These are phyloP conservation scores for Acleris laterana DNA, from an alignment of 2,888 invertebrate genomes.

Conservation along the genomic window DNA sequence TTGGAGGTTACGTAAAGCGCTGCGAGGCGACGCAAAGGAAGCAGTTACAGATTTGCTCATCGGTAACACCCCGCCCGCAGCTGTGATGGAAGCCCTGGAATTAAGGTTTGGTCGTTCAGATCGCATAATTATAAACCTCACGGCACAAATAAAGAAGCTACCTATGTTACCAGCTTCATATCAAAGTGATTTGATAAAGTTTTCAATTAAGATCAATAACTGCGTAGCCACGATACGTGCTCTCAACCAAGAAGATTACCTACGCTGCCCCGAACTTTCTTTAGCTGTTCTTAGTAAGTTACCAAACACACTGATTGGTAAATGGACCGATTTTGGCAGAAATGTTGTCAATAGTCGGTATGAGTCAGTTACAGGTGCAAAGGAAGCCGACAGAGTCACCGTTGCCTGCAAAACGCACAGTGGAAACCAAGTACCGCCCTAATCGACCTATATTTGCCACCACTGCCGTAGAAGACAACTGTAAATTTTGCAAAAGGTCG, in stretches of 20 bases:
- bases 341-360: slow-evolving; percentile 25
- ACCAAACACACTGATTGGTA: slow-evolving; percentile 34
- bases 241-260: slow-evolving; percentile 22
- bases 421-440: slow-evolving; percentile 9
- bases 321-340: slow-evolving; percentile 39
- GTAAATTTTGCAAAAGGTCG: slow-evolving; percentile 29
- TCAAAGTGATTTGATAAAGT: slow-evolving; percentile 27
- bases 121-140: slow-evolving; percentile 25
- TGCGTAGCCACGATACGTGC: slow-evolving; percentile 33
- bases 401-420: background rate
- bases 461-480: background rate
- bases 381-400: background rate
- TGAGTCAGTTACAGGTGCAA: background rate
- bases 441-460: slow-evolving; percentile 12
- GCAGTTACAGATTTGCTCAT: slow-evolving; percentile 42
- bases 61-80: slow-evolving; percentile 34
- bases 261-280: slow-evolving; percentile 26
- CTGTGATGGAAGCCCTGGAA: slow-evolving; percentile 34
- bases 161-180: slow-evolving; percentile 30
- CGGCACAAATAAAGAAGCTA: slow-evolving; percentile 32
- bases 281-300: slow-evolving; percentile 25
- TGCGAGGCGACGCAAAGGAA: slow-evolving; percentile 42
- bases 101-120: slow-evolving; percentile 35
- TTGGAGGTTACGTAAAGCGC: slow-evolving; percentile 37
- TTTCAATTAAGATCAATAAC: slow-evolving; percentile 31